Percentiles rank a stretch among this genome's conserved stretches.
These are phyloP conservation scores for Cyphomyrus discorhynchus DNA, from an alignment of 2,113 vertebrate genomes.

Conservation along the genomic window DNA sequence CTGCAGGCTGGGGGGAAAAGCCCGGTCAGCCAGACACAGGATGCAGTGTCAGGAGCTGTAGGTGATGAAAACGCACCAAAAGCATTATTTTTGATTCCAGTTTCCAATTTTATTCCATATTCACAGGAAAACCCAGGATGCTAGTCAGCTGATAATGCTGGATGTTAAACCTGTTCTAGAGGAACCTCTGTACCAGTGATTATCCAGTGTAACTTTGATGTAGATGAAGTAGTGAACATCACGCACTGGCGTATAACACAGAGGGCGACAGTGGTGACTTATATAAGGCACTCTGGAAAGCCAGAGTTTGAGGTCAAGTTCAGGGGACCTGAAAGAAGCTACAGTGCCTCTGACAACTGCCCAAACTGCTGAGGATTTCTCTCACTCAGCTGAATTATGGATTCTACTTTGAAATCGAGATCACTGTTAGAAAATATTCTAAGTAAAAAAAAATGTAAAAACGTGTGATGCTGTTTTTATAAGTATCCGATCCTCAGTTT, in stretches of 20 bases:
- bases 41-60: neutral
- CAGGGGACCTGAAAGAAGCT: neutral
- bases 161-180: neutral
- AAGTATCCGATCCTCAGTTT: neutral
- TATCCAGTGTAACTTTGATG: neutral
- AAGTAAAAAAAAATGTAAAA: neutral
- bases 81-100: neutral
- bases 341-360: neutral
- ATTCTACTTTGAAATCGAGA: neutral
- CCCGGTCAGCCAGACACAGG: neutral
- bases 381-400: neutral
- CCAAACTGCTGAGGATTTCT: neutral
- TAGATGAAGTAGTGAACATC: neutral
- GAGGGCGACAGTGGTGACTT: neutral
- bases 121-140: neutral
- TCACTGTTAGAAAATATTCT: neutral
- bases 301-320: neutral
- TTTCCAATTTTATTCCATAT: neutral
- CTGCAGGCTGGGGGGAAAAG: too few species aligned
- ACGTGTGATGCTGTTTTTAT: neutral
- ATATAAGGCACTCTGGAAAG: neutral
- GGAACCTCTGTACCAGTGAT: neutral
- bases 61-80: neutral
- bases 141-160: neutral
- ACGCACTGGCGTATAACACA: neutral